Evolutionary conservation across 35 echinoderm and acorn worm genomes (phyloP), one percentile per base, ranked within the genome.

Genomic region (Diadema setosum): DNA sequence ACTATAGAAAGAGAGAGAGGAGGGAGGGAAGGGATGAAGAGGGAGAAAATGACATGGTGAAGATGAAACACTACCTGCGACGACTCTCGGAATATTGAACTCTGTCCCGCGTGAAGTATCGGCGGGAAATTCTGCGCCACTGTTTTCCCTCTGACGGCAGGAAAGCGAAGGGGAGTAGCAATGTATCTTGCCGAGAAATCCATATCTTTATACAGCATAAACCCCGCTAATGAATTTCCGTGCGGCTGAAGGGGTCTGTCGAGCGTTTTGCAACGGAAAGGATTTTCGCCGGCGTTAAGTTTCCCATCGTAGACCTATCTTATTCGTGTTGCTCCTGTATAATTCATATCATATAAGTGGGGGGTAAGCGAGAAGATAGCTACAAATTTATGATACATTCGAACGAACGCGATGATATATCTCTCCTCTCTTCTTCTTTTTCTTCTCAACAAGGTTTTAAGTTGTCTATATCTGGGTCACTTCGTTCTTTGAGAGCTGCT

Each of bases 191-290:
- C 63, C 30, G 27, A 67, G 37, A 67, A 67, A 67, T 67, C 63
- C 63, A 67, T 67, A 67, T 67, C n/a, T 67, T 67, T 67, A 67
- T 67, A 67, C 63, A 67, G 63, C 27, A 67, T 26, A 29, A 67
- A 67, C 63, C 63, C 27, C 63, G 37, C 9, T 67, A 34, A 67
- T 67, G 63, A 67, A 67, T 67, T 67, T 67, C 27, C 29, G 37
- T 8, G 37, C 37, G 30, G 63, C 26, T 67, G 27, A 18, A 67
- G 63, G 15, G 63, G 9, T 5, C 21, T 26, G 30, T 67, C 27
- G 63, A 67, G 63, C 37, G 37, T 67, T 67, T 67, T 67, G 16
- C 23, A 67, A 67, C 63, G 63, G 63, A 67, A 67, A 34, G 63
- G 37, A 55, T 67, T 67, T 67, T 67, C 37, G 63, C 37, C 37